Percentiles rank a stretch among this genome's conserved stretches.
These are phyloP conservation scores for Drosophila borealis DNA, from an alignment of 2,888 invertebrate genomes.

Conservation along the genomic window DNA sequence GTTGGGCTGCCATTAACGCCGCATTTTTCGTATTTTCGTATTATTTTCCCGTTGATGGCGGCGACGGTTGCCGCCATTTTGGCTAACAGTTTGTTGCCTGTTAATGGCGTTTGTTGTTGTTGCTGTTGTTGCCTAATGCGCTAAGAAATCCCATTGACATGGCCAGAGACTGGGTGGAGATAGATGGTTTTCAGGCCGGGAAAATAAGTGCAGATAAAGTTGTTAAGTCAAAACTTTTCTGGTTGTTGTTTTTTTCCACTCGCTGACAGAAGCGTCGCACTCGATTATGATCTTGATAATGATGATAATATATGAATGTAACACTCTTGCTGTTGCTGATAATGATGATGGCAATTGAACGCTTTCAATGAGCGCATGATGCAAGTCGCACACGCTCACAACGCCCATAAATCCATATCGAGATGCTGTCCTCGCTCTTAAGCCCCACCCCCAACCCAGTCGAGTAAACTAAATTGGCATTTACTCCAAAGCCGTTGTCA, in stretches of 20 bases:
- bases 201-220: slow-evolving; percentile 75
- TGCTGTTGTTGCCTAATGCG: slow-evolving; percentile 64
- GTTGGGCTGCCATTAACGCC: slow-evolving; percentile 67
- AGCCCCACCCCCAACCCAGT: background rate
- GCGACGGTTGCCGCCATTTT: slow-evolving; percentile 65
- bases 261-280: slow-evolving; percentile 11
- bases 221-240: slow-evolving; percentile 71
- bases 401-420: slow-evolving; percentile 75
- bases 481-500: slow-evolving; percentile 24
- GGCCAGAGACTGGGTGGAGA: background rate
- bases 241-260: slow-evolving; percentile 12
- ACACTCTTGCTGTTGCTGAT: slow-evolving; percentile 24
- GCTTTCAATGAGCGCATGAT: slow-evolving; percentile 44
- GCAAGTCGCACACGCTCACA: slow-evolving; percentile 44
- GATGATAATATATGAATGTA: slow-evolving; percentile 28
- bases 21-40: slow-evolving; percentile 63
- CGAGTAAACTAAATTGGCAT: slow-evolving; percentile 39
- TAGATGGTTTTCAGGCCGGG: slow-evolving; percentile 21
- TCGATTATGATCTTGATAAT: slow-evolving; percentile 37
- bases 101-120: slow-evolving; percentile 68
- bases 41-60: slow-evolving; percentile 76
- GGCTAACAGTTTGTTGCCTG: slow-evolving; percentile 70
- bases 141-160: slow-evolving; percentile 67
- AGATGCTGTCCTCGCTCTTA: slow-evolving; percentile 40
- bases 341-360: slow-evolving; percentile 62